Conservation (phyloP, 2,888 invertebrate species). For the Oscheius myriophilus region DNA sequence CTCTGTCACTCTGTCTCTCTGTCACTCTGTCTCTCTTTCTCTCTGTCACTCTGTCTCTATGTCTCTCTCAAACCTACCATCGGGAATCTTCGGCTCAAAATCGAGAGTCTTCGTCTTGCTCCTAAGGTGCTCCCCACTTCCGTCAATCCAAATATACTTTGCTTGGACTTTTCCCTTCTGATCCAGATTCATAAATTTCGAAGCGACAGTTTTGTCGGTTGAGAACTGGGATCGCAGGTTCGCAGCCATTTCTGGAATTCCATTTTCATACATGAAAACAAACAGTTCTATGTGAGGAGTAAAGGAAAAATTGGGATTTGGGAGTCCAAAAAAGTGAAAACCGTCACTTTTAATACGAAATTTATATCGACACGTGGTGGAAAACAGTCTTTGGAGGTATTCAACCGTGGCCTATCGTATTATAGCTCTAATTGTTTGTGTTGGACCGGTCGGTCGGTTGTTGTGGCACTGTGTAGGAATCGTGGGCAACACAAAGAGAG, state of each 20-base stretch:
- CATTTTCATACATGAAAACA: background rate
- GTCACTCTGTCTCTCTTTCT: slow-evolving; percentile 1
- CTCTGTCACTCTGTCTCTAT: background rate
- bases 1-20: slow-evolving; percentile 1
- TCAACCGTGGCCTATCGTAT: no score
- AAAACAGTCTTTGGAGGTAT: no score
- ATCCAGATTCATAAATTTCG: slow-evolving; percentile 80
- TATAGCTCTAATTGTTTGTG: no score
- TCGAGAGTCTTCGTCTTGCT: slow-evolving; percentile 88
- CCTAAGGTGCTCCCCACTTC: slow-evolving; percentile 85
- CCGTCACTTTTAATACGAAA: no score
- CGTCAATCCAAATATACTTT: slow-evolving; percentile 94
- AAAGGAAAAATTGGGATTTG: no score
- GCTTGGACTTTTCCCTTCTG: slow-evolving; percentile 81
- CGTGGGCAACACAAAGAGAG: no score
- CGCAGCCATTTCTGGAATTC: slow-evolving; percentile 44
- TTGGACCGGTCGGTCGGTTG: no score
- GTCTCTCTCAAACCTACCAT: slow-evolving; percentile 53
- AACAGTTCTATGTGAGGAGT: no score
- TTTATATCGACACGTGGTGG: no score
- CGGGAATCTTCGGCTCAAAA: slow-evolving; percentile 81
- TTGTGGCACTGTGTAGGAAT: no score
- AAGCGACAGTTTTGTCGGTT: slow-evolving; percentile 70
- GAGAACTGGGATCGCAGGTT: slow-evolving; percentile 66
- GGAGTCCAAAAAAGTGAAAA: no score